These are phyloP conservation scores for Sebastiscus tertius DNA, from an alignment of 2,797 vertebrate genomes.

Conservation along the genomic window DNA sequence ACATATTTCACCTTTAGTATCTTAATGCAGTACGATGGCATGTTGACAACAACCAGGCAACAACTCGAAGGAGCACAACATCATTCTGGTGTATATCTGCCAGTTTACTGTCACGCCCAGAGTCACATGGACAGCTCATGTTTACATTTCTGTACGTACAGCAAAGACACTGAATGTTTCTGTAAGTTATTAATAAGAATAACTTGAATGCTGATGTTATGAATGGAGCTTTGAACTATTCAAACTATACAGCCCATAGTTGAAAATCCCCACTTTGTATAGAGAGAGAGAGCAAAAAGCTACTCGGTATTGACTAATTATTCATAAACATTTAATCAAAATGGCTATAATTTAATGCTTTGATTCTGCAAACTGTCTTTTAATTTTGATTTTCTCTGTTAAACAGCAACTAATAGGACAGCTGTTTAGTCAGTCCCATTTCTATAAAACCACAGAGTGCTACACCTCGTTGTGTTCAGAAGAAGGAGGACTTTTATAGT, in stretches of 20 bases:
- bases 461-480: too few species aligned
- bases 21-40: neutral
- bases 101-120: neutral
- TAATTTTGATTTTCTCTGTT: slow-evolving; percentile 36
- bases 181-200: too few species aligned
- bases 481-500: too few species aligned
- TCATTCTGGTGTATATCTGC: neutral
- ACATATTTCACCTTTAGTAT: neutral
- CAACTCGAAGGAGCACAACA: too few species aligned
- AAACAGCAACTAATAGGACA: too few species aligned
- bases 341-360: slow-evolving; percentile 82
- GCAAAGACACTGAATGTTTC: neutral
- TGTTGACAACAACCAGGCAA: neutral
- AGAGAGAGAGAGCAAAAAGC: slow-evolving; percentile 25
- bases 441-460: too few species aligned
- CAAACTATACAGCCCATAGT: too few species aligned
- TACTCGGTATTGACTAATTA: slow-evolving; percentile 64
- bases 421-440: too few species aligned
- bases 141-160: neutral
- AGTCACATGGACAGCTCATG: neutral
- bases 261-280: slow-evolving; percentile 55
- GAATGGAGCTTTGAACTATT: too few species aligned
- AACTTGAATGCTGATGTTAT: too few species aligned
- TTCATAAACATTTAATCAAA: slow-evolving; percentile 74
- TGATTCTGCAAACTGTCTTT: slow-evolving; percentile 87